Conservation (phyloP, 2,797 vertebrate genomes). For the Esox lucius region DNA sequence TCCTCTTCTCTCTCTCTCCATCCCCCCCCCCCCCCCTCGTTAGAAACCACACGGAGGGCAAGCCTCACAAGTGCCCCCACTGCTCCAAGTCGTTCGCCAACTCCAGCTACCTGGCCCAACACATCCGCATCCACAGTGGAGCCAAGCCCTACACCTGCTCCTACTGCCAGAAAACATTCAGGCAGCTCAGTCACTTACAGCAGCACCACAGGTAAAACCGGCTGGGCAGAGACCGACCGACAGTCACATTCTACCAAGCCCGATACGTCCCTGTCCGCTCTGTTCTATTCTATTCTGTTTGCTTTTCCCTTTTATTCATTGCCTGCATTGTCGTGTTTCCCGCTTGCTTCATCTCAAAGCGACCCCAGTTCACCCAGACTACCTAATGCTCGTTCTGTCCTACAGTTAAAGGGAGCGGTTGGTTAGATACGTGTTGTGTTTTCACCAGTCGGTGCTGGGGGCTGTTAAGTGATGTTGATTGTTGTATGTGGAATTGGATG, state of each 20-base stretch:
- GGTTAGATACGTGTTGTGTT: background rate
- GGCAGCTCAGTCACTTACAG: constrained; percentile 99
- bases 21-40: constrained; percentile 24
- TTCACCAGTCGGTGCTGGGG: background rate
- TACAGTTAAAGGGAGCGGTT: too few species aligned
- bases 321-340: background rate
- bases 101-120: constrained; percentile 99
- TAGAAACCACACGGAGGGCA: constrained; percentile 86
- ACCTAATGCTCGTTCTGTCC: background rate
- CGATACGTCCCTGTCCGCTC: background rate
- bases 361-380: background rate
- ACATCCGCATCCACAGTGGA: constrained; percentile 97
- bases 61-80: constrained; percentile 99
- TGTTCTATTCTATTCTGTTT: background rate
- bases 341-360: background rate
- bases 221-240: constrained; percentile 53
- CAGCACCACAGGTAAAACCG: constrained; percentile 89
- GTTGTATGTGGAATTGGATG: background rate
- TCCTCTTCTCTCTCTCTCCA: constrained; percentile 36
- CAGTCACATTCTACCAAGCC: background rate
- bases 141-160: constrained; percentile 98
- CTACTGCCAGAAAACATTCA: constrained; percentile 99
- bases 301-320: background rate
- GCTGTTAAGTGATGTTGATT: background rate
- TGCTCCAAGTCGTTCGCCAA: constrained; percentile 99